phyloP scores from a whole-genome alignment of 2,113 vertebrate genomes.

The Pelobates fuscus region DNA sequence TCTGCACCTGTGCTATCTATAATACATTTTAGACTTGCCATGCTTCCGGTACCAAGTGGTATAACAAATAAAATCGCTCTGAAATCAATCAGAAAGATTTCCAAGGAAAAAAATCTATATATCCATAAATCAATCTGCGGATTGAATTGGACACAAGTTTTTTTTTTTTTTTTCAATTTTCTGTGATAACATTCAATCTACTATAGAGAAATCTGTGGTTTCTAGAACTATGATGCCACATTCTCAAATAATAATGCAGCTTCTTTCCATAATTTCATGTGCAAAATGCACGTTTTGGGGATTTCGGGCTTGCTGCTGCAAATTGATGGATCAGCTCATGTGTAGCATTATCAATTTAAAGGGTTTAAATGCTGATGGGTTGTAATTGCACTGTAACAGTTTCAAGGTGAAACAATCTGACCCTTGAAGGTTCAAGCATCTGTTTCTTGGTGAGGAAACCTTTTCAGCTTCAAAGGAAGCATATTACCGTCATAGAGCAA shows the following conservation, averaged over 20 bases:
- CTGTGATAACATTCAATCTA: background rate
- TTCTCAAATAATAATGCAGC: background rate
- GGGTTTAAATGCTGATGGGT: too few species aligned
- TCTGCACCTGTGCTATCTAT: background rate
- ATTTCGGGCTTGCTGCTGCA: background rate
- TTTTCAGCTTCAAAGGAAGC: too few species aligned
- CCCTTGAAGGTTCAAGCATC: too few species aligned
- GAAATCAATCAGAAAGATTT: constrained; percentile 1
- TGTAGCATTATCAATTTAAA: too few species aligned
- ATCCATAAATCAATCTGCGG: background rate
- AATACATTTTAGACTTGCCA: background rate
- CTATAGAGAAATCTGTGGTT: background rate
- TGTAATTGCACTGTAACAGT: too few species aligned
- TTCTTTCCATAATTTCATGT: background rate
- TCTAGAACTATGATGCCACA: background rate
- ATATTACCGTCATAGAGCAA: too few species aligned
- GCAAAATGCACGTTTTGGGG: background rate
- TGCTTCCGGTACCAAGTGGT: background rate
- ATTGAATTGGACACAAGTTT: background rate
- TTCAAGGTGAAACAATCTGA: too few species aligned
- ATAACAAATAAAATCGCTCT: background rate
- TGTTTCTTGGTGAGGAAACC: too few species aligned
- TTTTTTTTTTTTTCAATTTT: too few species aligned
- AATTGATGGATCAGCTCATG: background rate
- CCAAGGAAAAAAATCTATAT: background rate